phyloP scores from a whole-genome alignment of 2,797 vertebrate species.

The Harpagifer antarcticus region DNA sequence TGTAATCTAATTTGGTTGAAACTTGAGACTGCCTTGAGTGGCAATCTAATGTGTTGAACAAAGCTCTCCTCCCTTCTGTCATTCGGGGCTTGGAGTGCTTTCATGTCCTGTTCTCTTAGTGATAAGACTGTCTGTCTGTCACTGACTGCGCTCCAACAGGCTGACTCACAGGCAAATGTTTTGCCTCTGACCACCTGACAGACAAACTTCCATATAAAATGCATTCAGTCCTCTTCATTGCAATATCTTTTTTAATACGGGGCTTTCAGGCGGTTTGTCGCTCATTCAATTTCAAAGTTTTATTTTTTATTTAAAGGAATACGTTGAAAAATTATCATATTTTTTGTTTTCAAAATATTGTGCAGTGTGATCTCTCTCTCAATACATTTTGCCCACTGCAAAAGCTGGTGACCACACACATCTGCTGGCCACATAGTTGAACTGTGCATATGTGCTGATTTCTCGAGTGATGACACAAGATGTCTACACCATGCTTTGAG shows the following conservation, averaged over 20 bases:
- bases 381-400: conserved; percentile 12
- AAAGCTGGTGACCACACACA: conserved; percentile 58
- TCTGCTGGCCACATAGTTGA: conserved; percentile 60
- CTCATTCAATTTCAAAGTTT: conserved; percentile 13
- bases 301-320: neutral
- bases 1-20: conserved; percentile 85
- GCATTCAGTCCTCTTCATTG: conserved; percentile 10
- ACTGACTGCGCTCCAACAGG: conserved; percentile 54
- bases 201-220: conserved; percentile 37
- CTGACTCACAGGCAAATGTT: conserved; percentile 51
- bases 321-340: neutral
- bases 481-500: conserved; percentile 27
- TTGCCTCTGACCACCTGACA: conserved; percentile 55
- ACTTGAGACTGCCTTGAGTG: conserved; percentile 84
- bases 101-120: conserved; percentile 72
- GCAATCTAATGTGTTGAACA: conserved; percentile 81
- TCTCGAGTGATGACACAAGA: conserved; percentile 31
- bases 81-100: conserved; percentile 78
- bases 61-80: conserved; percentile 79
- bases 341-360: conserved; percentile 33
- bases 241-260: neutral
- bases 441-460: conserved; percentile 16
- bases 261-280: conserved; percentile 11
- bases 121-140: conserved; percentile 70
- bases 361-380: conserved; percentile 46